These are phyloP conservation scores for Potamilus streckersoni DNA, from an alignment of 1,140 invertebrate genomes.

Conservation along the genomic window DNA sequence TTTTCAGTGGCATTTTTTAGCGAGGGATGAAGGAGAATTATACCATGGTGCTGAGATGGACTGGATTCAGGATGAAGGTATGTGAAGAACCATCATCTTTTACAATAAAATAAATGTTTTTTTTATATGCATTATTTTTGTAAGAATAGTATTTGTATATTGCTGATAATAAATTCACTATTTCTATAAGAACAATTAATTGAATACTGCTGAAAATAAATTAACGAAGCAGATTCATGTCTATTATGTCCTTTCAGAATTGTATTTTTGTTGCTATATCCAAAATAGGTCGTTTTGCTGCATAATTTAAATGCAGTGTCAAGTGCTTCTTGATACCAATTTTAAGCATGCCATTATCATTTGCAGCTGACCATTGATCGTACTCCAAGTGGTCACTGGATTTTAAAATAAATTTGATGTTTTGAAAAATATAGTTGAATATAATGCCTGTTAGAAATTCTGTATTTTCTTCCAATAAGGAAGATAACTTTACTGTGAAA, in stretches of 20 bases:
- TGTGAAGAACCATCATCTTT: neutral
- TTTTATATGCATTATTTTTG: neutral
- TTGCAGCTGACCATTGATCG: too few relatives aligned
- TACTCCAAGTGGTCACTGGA: too few relatives aligned
- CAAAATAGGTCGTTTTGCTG: too few relatives aligned
- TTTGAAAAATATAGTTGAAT: too few relatives aligned
- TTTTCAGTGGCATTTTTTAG: slow-evolving; percentile 66
- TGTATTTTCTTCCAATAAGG: too few relatives aligned
- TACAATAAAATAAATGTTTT: neutral
- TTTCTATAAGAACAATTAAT: neutral
- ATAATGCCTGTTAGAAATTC: too few relatives aligned
- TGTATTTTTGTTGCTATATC: neutral
- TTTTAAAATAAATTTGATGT: too few relatives aligned
- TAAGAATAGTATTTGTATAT: neutral
- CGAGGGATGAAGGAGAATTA: slow-evolving; percentile 61
- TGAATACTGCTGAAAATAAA: neutral
- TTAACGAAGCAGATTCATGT: neutral
- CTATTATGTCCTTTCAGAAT: neutral
- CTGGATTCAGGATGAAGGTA: slow-evolving; percentile 65
- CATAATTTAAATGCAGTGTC: too few relatives aligned
- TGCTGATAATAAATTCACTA: neutral
- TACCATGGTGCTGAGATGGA: slow-evolving; percentile 44
- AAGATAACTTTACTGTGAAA: too few relatives aligned
- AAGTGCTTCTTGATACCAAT: too few relatives aligned
- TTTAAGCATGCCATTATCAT: too few relatives aligned